Evolutionary conservation across 2,888 invertebrate genomes (phyloP).

Genomic region (Dastarcus helophoroides): DNA sequence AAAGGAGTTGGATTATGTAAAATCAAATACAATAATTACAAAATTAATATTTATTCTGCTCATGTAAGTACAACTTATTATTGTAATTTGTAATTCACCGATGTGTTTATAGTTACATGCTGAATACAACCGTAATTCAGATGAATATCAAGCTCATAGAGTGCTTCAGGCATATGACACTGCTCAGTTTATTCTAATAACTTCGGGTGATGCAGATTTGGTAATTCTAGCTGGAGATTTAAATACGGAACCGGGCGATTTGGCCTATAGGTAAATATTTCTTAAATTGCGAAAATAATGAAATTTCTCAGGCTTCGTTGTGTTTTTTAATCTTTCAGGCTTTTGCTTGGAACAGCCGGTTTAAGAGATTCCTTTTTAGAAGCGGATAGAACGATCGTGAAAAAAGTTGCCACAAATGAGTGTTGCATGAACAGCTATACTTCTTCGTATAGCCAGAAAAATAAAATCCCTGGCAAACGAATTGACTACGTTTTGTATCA

Average conservation of each 20-base stretch:
- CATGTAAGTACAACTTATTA: slow-evolving; percentile 71
- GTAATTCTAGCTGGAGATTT: slow-evolving; percentile 89
- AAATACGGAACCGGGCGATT: slow-evolving; percentile 80
- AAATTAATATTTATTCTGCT: slow-evolving; percentile 79
- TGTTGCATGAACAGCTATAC: slow-evolving; percentile 76
- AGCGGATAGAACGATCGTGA: slow-evolving; percentile 25
- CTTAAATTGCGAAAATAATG: neutral
- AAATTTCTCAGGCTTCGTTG: neutral
- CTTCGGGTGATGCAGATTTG: slow-evolving; percentile 65
- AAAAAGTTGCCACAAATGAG: slow-evolving; percentile 60
- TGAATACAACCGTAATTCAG: slow-evolving; percentile 73
- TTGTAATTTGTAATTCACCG: slow-evolving; percentile 4
- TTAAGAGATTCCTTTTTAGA: slow-evolving; percentile 41
- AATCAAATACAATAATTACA: slow-evolving; percentile 53
- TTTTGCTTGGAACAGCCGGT: slow-evolving; percentile 46
- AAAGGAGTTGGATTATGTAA: slow-evolving; percentile 84
- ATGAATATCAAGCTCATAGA: slow-evolving; percentile 87
- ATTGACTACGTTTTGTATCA: slow-evolving; percentile 85
- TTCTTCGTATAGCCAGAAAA: slow-evolving; percentile 38
- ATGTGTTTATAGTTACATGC: slow-evolving; percentile 70
- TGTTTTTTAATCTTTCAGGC: slow-evolving; percentile 29
- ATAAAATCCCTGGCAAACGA: slow-evolving; percentile 64
- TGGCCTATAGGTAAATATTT: slow-evolving; percentile 53
- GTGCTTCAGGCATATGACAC: slow-evolving; percentile 89
- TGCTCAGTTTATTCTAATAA: slow-evolving; percentile 85